Conservation (phyloP, 2,797 vertebrate genomes). For the Pangasius sanitwongsei region DNA sequence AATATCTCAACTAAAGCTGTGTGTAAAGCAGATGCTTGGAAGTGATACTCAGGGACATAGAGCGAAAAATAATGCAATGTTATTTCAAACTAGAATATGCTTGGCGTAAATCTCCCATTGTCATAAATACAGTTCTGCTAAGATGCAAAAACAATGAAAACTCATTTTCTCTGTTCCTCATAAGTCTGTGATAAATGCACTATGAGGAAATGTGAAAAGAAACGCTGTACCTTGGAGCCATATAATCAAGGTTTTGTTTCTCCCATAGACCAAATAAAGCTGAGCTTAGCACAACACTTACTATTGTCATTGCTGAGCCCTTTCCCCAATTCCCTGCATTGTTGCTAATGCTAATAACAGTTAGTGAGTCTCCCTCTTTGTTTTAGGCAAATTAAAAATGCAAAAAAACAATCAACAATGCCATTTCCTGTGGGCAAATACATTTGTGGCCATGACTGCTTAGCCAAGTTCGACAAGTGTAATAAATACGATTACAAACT, state of each 20-base stretch:
- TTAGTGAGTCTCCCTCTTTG: not conserved
- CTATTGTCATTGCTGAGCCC: not conserved
- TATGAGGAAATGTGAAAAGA: slow-evolving; percentile 15
- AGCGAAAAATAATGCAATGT: slow-evolving; percentile 29
- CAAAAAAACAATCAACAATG: slow-evolving; percentile 15
- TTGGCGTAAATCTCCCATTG: slow-evolving; percentile 30
- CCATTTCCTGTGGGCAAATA: not conserved
- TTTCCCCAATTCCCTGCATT: not conserved
- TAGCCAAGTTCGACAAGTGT: not conserved
- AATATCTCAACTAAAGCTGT: slow-evolving; percentile 45
- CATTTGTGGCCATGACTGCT: not conserved
- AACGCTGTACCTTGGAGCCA: not conserved
- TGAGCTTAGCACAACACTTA: not conserved
- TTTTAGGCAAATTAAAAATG: not conserved
- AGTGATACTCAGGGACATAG: slow-evolving; percentile 30
- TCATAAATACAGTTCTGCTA: slow-evolving; percentile 20
- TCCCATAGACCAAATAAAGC: slow-evolving; percentile 21
- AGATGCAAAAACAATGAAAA: slow-evolving; percentile 24
- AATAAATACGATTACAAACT: not conserved
- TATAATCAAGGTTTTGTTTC: slow-evolving; percentile 21
- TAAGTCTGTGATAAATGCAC: slow-evolving; percentile 31
- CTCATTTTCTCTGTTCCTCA: slow-evolving; percentile 33
- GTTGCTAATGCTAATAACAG: slow-evolving; percentile 4
- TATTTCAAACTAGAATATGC: slow-evolving; percentile 40
- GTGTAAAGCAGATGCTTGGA: slow-evolving; percentile 49